phyloP scores from a whole-genome alignment of 2,797 vertebrate genomes.

The Sandelia bainsii region DNA sequence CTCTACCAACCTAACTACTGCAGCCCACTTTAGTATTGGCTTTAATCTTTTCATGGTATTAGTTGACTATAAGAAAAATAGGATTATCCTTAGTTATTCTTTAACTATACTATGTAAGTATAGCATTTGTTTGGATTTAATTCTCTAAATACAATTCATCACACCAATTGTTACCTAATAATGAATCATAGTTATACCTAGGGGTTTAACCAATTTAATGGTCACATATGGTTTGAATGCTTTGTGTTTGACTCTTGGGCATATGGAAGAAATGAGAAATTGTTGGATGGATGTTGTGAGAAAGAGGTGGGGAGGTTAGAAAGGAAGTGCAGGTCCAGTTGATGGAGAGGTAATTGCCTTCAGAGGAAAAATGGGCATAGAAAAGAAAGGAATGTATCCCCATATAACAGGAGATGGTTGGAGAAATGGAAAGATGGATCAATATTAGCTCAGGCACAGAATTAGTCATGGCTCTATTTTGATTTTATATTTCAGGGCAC shows the following conservation, averaged over 20 bases:
- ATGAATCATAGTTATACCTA: conserved; percentile 20
- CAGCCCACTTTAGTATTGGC: too few relatives aligned
- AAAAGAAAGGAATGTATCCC: conserved; percentile 40
- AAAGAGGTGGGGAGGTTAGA: neutral
- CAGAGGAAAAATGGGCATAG: conserved; percentile 30
- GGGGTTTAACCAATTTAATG: conserved; percentile 27
- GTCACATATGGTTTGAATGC: conserved; percentile 5
- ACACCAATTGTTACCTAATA: too few relatives aligned
- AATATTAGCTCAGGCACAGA: conserved; percentile 62
- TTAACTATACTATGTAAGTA: too few relatives aligned
- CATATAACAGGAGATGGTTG: conserved; percentile 54
- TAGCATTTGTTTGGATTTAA: too few relatives aligned
- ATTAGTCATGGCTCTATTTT: conserved; percentile 54
- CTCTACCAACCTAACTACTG: too few relatives aligned
- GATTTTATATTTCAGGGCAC: conserved; percentile 56
- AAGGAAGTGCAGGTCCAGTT: conserved; percentile 15
- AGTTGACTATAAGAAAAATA: too few relatives aligned
- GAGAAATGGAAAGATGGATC: conserved; percentile 64
- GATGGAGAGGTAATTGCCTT: conserved; percentile 59
- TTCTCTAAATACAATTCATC: too few relatives aligned
- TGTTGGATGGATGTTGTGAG: conserved; percentile 27
- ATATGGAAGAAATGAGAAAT: conserved; percentile 21
- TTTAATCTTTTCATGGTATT: too few relatives aligned
- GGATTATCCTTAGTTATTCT: too few relatives aligned
- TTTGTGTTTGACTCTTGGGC: conserved; percentile 42